A percentile compares a stretch with the other conserved stretches of the same genome.
Conservation (phyloP, 2,797 vertebrate species). For the Orientallactaga sibirica region DNA sequence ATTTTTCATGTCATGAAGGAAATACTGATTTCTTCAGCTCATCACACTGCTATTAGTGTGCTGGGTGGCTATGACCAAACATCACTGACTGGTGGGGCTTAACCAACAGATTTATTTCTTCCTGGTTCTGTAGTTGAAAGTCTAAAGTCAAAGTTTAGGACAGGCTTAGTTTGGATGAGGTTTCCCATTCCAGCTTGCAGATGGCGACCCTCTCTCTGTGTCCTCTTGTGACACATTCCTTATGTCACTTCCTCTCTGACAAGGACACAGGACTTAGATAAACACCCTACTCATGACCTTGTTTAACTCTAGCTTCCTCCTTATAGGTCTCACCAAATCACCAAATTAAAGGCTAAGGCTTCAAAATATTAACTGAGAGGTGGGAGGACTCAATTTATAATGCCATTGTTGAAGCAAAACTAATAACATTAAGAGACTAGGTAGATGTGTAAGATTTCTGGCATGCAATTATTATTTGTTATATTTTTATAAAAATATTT, state of each 20-base stretch:
- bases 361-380: background rate
- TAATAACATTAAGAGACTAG: background rate
- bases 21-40: background rate
- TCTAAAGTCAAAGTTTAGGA: background rate
- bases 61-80: background rate
- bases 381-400: background rate
- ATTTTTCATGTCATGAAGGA: background rate
- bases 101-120: background rate
- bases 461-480: background rate
- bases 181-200: background rate
- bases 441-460: background rate
- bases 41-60: background rate
- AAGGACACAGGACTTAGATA: background rate
- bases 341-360: background rate
- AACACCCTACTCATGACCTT: background rate
- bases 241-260: background rate
- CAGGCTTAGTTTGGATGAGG: background rate
- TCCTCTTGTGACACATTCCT: background rate
- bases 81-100: background rate
- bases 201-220: background rate
- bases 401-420: background rate
- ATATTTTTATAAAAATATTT: slow-evolving; percentile 35
- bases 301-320: background rate
- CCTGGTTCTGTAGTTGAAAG: background rate
- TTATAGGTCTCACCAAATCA: no score